Percentiles rank a stretch among this genome's conserved stretches.
phyloP scores from a whole-genome alignment of 1,140 invertebrate species.

The Sarcophaga bullata region DNA sequence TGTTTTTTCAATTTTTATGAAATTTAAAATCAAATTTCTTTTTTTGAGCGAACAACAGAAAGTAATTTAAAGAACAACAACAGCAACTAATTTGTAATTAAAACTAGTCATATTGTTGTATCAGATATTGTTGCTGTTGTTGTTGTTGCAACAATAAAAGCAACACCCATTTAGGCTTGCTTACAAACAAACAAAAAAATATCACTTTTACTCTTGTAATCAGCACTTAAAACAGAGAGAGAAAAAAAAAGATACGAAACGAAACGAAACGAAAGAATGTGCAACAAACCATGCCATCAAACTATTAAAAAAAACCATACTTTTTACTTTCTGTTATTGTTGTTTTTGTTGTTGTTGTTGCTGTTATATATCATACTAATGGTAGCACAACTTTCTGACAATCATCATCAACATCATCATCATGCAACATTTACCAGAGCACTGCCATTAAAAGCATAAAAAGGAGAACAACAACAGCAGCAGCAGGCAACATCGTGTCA shows the following conservation, averaged over 20 bases:
- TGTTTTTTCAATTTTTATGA: no score
- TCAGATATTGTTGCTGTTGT: background rate
- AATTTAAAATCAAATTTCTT: no score
- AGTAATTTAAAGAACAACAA: no score
- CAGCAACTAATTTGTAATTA: no score
- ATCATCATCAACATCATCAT: background rate
- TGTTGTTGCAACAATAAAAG: no score
- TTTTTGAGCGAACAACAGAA: no score
- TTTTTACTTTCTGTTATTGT: constrained; percentile 10
- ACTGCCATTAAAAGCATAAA: no score
- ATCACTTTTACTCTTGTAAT: constrained; percentile 40
- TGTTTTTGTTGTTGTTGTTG: no score
- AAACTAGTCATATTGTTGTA: background rate
- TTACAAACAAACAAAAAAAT: background rate
- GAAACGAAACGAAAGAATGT: background rate
- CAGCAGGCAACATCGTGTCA: no score
- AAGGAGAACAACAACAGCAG: no score
- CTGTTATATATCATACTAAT: background rate
- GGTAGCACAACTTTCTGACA: constrained; percentile 6
- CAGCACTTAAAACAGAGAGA: background rate
- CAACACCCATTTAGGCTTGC: no score
- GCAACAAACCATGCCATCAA: constrained; percentile 31
- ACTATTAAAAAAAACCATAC: background rate
- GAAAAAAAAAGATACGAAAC: no score
- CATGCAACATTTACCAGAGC: constrained; percentile 21